Evolutionary conservation across 2,797 vertebrate genomes (phyloP), one percentile per base, ranked within the genome.

Genomic region (Myotis daubentonii): DNA sequence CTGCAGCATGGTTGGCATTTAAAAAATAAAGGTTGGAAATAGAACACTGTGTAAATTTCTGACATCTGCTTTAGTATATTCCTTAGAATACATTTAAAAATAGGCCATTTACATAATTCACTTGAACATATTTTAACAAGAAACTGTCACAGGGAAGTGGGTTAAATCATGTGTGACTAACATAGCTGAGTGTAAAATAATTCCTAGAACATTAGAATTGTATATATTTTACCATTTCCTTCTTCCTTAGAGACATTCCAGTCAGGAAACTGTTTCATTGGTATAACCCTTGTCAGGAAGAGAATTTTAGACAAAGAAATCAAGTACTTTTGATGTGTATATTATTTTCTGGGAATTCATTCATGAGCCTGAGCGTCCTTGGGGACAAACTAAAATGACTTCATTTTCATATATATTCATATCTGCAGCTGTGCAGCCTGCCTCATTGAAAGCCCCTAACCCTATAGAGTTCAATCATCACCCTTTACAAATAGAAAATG

Each of bases 331-430:
- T 89, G 89, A 91, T 91, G 79, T 84, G 19, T 4, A 4, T 87
- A 15, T 83, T 87, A 49, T 93, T 91, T 95, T 89, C 82, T 92
- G 84, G 82, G 17, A 91, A 96, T 93, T 95, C 65, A 72, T 86
- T 92, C 74, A 72, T 51, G 82, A 76, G 60, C 82, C 78, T 72
- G 3, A 70, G 53, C 65, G 51, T 90, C 85, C 70, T 94, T 71
- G 28, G 89, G 93, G 94, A 89, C 90, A 92, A 89, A 85, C 33
- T 65, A 41, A 94, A 91, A 90, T 93, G 79, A 71, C 86, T 94
- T 96, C 28, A 65, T 94, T 94, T 94, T 94, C 74, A 74, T 70
- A 76, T 85, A 51, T 71, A 90, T 98, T 98, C 96, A 83, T 97
- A 97, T 94, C 94, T 95, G 74, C 95, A 94, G 62, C 79, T 0